Base-by-base conservation (phyloP, 2,113 vertebrate genomes). In the Dipodomys merriami region DNA sequence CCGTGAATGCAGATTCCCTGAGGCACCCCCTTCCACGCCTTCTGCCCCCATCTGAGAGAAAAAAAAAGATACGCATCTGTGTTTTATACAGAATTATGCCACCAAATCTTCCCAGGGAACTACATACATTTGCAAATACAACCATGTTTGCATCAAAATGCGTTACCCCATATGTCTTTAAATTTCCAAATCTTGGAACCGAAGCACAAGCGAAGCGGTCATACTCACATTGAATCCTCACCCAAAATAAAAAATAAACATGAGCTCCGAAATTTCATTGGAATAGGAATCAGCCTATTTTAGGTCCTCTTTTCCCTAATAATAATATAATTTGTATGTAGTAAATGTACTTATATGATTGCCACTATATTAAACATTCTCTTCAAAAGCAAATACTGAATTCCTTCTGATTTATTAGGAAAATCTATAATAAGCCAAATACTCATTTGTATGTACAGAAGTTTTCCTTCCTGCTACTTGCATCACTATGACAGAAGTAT, bases 1-100 rank as follows among this genome's bases (percentile, higher is more conserved):
- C 44, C 99, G 98, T 68, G 98, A 99, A 88, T 99, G 98, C n/a
- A 99, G 99, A 64, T 97, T 96, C 86, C 98, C 98, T 46, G 98
- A 98, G 97, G 98, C 98, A 96, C 98, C 98, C 64, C 99, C 99
- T 71, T 98, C 97, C 6, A 97, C 97, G 29, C 99, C 98, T 95
- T 99, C 99, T 86, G 98, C 98, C 91, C 98, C 98, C 97, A 98
- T 98, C 99, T 99, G 96, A 94, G 83, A 97, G 22, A 86, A 92
- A 96, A 73, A 86, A 92, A 96, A 73, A 82, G 6, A 18, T 0
- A 96, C 1, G 0, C 13, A 8, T 19, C 11, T 65, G 69, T 8
- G 44, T 3, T 76, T n/a, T 76, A 88, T 27, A 25, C 5, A 27
- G 87, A 82, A 13, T 35, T 25, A 60, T 7, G 7, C 33, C 22